A percentile compares a stretch with the other conserved stretches of the same genome.
These are phyloP conservation scores for Papilio glaucus DNA, from an alignment of 1,140 invertebrate genomes.

Conservation along the genomic window DNA sequence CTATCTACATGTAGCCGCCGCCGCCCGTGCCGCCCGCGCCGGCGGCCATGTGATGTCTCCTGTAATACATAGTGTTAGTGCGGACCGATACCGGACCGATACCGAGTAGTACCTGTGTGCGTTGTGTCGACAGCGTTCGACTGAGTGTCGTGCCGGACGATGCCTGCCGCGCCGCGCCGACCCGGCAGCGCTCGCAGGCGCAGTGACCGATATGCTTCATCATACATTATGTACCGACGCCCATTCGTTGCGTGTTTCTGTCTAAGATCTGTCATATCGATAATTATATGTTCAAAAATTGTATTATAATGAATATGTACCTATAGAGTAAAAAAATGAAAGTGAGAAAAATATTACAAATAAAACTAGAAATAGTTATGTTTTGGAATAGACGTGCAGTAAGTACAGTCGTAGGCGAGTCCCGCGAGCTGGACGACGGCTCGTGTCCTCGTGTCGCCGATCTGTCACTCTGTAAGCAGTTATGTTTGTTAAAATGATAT, in stretches of 20 bases:
- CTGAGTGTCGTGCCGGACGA: conserved; percentile 71
- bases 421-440: conserved; percentile 69
- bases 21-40: conserved; percentile 51
- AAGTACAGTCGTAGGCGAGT: conserved; percentile 67
- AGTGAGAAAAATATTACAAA: conserved; percentile 83
- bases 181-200: conserved; percentile 75
- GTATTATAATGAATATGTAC: conserved; percentile 82
- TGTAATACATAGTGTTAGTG: conserved; percentile 73
- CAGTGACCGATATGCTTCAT: conserved; percentile 74
- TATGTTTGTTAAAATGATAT: conserved; percentile 83
- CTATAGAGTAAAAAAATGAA: conserved; percentile 82
- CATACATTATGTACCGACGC: conserved; percentile 79
- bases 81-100: conserved; percentile 66
- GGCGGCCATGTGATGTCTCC: conserved; percentile 73
- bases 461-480: conserved; percentile 81
- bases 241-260: conserved; percentile 79
- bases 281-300: conserved; percentile 83
- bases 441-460: conserved; percentile 74
- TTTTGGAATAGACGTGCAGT: conserved; percentile 69
- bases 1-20: conserved; percentile 78
- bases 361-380: conserved; percentile 81
- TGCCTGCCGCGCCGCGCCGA: conserved; percentile 45
- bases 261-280: conserved; percentile 81
- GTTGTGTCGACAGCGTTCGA: conserved; percentile 72
- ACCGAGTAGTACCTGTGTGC: conserved; percentile 77